Percentiles rank a stretch among this genome's conserved stretches.
These are phyloP conservation scores for Hyaena hyaena DNA, from an alignment of 2,113 vertebrate species.

Conservation along the genomic window DNA sequence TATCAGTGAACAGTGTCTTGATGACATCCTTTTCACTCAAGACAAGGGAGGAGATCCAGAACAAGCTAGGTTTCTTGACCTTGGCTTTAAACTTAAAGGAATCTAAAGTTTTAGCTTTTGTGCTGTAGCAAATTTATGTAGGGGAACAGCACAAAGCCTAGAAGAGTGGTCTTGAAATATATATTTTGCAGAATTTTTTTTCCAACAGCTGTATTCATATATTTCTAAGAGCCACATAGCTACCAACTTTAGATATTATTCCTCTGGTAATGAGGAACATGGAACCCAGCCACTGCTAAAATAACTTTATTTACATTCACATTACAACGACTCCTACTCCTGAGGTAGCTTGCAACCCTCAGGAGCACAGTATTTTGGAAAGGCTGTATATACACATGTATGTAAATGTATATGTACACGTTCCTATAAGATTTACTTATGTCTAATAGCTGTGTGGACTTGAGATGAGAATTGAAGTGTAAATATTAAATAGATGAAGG, in stretches of 20 bases:
- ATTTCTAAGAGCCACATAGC: neutral
- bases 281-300: neutral
- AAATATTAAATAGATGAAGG: neutral
- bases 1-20: neutral
- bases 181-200: neutral
- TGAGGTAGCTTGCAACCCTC: neutral
- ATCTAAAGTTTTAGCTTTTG: neutral
- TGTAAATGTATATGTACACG: neutral
- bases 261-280: neutral
- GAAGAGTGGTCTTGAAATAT: neutral
- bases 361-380: neutral
- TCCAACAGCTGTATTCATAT: neutral
- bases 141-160: neutral
- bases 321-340: neutral
- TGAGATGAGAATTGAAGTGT: neutral
- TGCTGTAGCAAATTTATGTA: neutral
- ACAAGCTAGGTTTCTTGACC: neutral
- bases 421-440: neutral
- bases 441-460: neutral
- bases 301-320: neutral
- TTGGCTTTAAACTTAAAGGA: conserved; percentile 26
- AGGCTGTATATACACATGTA: neutral
- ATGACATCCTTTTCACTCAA: neutral
- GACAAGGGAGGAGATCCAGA: neutral
- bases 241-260: neutral